phyloP scores from a whole-genome alignment of 2,797 vertebrate species.

The Gobionotothen gibberifrons region DNA sequence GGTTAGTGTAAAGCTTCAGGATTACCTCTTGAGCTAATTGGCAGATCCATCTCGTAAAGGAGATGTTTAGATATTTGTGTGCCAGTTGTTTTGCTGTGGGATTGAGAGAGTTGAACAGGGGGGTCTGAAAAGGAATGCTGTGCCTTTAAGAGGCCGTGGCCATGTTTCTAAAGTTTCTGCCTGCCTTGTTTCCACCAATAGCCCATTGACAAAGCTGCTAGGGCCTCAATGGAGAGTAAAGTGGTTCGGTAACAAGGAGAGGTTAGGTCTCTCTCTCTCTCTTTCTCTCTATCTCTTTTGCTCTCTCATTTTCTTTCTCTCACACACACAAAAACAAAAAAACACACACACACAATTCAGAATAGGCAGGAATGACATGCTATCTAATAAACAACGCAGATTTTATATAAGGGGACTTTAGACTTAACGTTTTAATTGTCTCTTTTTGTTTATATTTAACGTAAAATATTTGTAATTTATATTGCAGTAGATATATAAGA shows the following conservation, averaged over 20 bases:
- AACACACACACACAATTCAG: slow-evolving; percentile 56
- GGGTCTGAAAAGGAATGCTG: slow-evolving; percentile 81
- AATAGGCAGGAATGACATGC: slow-evolving; percentile 56
- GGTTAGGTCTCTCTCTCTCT: slow-evolving; percentile 82
- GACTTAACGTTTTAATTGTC: background rate
- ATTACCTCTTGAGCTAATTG: slow-evolving; percentile 77
- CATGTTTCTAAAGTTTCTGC: slow-evolving; percentile 90
- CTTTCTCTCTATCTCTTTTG: slow-evolving; percentile 31
- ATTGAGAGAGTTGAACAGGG: slow-evolving; percentile 69
- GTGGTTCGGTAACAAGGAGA: slow-evolving; percentile 89
- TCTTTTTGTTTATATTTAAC: background rate
- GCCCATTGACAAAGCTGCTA: slow-evolving; percentile 90
- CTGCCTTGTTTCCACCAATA: slow-evolving; percentile 91
- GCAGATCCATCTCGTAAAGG: slow-evolving; percentile 63
- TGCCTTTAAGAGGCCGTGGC: slow-evolving; percentile 88
- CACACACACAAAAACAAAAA: slow-evolving; percentile 44
- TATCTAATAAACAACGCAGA: slow-evolving; percentile 44
- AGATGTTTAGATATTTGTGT: slow-evolving; percentile 82
- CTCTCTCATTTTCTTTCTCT: slow-evolving; percentile 7
- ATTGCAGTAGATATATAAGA: background rate
- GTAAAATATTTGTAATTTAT: background rate
- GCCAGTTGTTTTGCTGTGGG: slow-evolving; percentile 80
- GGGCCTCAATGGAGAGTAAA: slow-evolving; percentile 89
- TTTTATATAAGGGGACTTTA: slow-evolving; percentile 33
- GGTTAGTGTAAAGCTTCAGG: slow-evolving; percentile 71